Evolutionary conservation across 2,888 invertebrate species (phyloP).

Genomic region (Tineola bisselliella): DNA sequence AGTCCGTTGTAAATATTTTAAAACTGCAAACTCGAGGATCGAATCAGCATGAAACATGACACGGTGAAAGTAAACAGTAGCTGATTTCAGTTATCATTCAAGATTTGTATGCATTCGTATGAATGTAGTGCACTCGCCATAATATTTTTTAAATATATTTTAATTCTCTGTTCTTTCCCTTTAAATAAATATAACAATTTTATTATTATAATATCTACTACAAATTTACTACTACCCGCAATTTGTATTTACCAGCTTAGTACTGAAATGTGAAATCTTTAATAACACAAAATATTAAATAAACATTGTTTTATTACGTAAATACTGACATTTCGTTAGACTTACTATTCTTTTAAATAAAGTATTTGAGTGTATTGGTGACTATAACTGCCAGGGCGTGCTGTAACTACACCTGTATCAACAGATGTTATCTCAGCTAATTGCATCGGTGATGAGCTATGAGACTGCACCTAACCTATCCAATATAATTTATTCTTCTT

Average conservation of each 20-base stretch:
- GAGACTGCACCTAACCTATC: neutral
- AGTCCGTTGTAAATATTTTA: neutral
- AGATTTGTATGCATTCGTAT: neutral
- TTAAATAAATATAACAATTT: no score
- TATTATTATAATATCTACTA: no score
- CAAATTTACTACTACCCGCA: no score
- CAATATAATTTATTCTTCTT: neutral
- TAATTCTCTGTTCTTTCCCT: no score
- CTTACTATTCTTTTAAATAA: neutral
- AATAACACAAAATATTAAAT: no score
- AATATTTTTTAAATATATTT: no score
- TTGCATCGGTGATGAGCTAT: constrained; percentile 15
- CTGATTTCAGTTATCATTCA: constrained; percentile 12
- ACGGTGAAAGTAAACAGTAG: constrained; percentile 59
- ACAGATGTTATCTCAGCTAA: constrained; percentile 21
- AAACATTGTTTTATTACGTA: no score
- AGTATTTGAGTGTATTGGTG: neutral
- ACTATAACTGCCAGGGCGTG: neutral
- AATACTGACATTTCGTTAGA: no score
- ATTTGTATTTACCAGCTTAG: no score
- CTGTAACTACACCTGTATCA: constrained; percentile 12
- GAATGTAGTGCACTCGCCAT: no score
- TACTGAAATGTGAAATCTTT: no score
- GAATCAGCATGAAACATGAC: constrained; percentile 14
- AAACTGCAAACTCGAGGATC: neutral